phyloP scores from a whole-genome alignment of 2,888 invertebrate species.

The Thymelicus sylvestris region DNA sequence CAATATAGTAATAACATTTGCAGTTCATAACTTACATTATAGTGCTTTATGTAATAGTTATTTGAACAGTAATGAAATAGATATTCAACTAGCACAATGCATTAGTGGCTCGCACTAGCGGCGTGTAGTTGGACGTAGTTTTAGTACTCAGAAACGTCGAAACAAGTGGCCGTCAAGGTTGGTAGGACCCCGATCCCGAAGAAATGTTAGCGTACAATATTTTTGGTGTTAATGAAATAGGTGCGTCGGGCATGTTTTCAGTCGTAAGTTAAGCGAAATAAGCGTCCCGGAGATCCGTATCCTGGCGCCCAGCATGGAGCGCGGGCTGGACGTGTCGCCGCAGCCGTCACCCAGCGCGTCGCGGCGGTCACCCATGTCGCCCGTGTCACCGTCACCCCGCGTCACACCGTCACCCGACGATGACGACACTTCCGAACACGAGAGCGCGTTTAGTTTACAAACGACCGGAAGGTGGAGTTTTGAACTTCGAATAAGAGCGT shows the following conservation, averaged over 20 bases:
- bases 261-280: constrained; percentile 90
- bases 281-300: constrained; percentile 93
- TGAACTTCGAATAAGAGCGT: constrained; percentile 32
- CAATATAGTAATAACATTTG: constrained; percentile 7
- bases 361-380: constrained; percentile 39
- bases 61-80: background rate
- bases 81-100: constrained; percentile 37
- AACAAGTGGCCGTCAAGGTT: too few species aligned
- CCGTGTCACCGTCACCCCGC: constrained; percentile 48
- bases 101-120: constrained; percentile 40
- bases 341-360: constrained; percentile 50
- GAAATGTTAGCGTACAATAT: too few species aligned
- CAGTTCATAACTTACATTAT: background rate
- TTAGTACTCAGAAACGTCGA: background rate
- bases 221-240: constrained; percentile 1
- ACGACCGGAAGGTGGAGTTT: constrained; percentile 71
- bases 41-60: constrained; percentile 13
- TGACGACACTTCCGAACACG: constrained; percentile 78
- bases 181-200: too few species aligned
- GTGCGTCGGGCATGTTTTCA: constrained; percentile 64
- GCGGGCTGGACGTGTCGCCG: constrained; percentile 87
- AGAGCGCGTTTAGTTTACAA: constrained; percentile 82
- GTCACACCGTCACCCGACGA: constrained; percentile 49
- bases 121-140: constrained; percentile 27
- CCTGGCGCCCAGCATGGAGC: constrained; percentile 92